Evolutionary conservation across 2,888 invertebrate genomes (phyloP), one percentile per base, ranked within the genome.

Genomic region (Drosophila falleni): DNA sequence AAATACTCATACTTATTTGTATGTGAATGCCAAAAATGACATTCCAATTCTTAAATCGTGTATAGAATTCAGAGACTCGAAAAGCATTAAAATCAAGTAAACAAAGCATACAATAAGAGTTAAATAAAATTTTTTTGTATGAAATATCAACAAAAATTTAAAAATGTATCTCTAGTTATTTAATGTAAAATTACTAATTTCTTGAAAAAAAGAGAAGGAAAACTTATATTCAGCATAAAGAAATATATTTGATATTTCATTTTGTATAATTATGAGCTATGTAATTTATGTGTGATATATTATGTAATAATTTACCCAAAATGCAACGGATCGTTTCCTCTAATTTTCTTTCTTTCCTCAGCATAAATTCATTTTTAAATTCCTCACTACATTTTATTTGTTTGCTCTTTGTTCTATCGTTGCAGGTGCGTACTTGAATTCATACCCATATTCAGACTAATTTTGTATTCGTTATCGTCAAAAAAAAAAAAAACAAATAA

Each of bases 351-450:
- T 23, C 23, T 23, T 23, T 23, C 3, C 3, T 23, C 23, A 8
- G 29, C 41, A 59, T 74, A 46, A 64, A 60, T 58, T 62, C 0
- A 11, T 42, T 29, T n/a, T 26, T 26, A 69, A 46, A 41, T 15
- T 46, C 35, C 9, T 13, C 8, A 86, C 77, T 86, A 86, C 86
- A 71, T 76, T 64, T 15, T 37, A 26, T 58, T 68, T 59, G 42
- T 72, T 66, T 55, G 41, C 29, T 61, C 35, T 55, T 49, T 41
- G 11, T 46, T 74, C 63, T 65, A 55, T 63, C 67, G 44, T 73
- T 88, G 71, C 84, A 84, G 84, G 84, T 84, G 83, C 71, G 88
- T 84, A 82, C 23, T 35, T 15, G n/a, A 11, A 50, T 5, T 19
- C 29, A 29, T 16, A 39, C 11, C 37, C 5, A 35, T 37, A 46